These are phyloP conservation scores for Semotilus atromaculatus DNA, from an alignment of 2,797 vertebrate species.

Conservation along the genomic window DNA sequence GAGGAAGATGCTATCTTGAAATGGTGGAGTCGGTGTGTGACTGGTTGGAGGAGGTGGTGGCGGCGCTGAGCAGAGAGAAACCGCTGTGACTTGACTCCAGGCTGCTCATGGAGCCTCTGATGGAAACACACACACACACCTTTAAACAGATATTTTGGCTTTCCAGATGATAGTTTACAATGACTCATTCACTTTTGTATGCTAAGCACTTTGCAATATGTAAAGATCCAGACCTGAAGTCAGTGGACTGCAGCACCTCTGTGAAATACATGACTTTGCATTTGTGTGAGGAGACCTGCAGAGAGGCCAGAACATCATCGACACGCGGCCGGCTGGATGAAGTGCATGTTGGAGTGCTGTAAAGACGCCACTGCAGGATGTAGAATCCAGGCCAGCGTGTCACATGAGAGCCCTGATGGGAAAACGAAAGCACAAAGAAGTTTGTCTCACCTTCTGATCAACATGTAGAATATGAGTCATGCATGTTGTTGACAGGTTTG, in stretches of 20 bases:
- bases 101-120: slow-evolving; percentile 95
- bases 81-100: slow-evolving; percentile 95
- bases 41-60: slow-evolving; percentile 90
- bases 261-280: slow-evolving; percentile 98
- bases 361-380: slow-evolving; percentile 83
- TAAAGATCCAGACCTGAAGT: slow-evolving; percentile 86
- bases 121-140: slow-evolving; percentile 11
- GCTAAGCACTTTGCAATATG: not conserved
- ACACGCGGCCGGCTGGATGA: slow-evolving; percentile 87
- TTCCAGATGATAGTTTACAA: not conserved
- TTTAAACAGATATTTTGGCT: not conserved
- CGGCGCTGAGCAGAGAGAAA: slow-evolving; percentile 93
- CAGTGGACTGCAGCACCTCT: slow-evolving; percentile 91
- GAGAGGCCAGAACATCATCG: slow-evolving; percentile 92
- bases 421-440: too few relatives aligned
- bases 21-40: slow-evolving; percentile 89
- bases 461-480: not conserved
- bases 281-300: slow-evolving; percentile 96
- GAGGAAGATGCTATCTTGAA: slow-evolving; percentile 84
- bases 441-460: not conserved
- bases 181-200: not conserved
- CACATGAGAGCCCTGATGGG: slow-evolving; percentile 88
- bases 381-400: slow-evolving; percentile 96
- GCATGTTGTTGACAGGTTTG: not conserved
- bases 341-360: slow-evolving; percentile 30